Percentiles rank a stretch among this genome's conserved stretches.
phyloP scores from a whole-genome alignment of 2,113 vertebrate species.

The Gallinago jamesoni region DNA sequence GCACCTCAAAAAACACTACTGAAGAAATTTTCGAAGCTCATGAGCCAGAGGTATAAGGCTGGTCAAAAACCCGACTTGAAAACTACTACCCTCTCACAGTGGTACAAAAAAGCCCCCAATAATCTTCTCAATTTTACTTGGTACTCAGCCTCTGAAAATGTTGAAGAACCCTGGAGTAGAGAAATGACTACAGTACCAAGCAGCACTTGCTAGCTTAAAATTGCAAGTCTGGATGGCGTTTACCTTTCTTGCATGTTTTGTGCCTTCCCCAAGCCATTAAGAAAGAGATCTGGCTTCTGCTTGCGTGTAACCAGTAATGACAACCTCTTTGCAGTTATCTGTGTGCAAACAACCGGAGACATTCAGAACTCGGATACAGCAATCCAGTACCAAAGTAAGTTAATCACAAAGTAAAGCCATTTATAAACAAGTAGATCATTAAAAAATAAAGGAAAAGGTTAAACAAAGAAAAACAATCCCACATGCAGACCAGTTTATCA shows the following conservation, averaged over 20 bases:
- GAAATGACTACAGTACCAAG: slow-evolving; percentile 69
- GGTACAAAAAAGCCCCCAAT: slow-evolving; percentile 30
- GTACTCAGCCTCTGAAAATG: slow-evolving; percentile 69
- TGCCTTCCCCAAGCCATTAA: slow-evolving; percentile 88
- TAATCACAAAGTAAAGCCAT: slow-evolving; percentile 69
- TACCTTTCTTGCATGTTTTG: slow-evolving; percentile 86
- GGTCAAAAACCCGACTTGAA: slow-evolving; percentile 62
- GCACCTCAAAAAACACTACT: slow-evolving; percentile 70
- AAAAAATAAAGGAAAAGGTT: slow-evolving; percentile 53
- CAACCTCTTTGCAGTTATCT: slow-evolving; percentile 97
- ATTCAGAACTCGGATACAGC: slow-evolving; percentile 82
- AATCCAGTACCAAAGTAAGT: slow-evolving; percentile 71
- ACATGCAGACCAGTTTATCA: slow-evolving; percentile 76
- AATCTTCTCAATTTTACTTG: slow-evolving; percentile 60
- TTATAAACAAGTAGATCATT: slow-evolving; percentile 63
- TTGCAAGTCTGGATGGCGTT: slow-evolving; percentile 81
- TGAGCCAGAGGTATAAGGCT: slow-evolving; percentile 73
- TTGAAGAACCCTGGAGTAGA: slow-evolving; percentile 69
- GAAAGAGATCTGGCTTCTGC: slow-evolving; percentile 90
- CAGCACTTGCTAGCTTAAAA: slow-evolving; percentile 75
- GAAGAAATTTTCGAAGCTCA: slow-evolving; percentile 57
- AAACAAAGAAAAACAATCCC: slow-evolving; percentile 72
- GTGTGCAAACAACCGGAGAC: slow-evolving; percentile 91
- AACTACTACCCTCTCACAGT: slow-evolving; percentile 31
- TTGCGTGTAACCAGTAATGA: slow-evolving; percentile 94